A percentile compares a stretch with the other conserved stretches of the same genome.
phyloP scores from a whole-genome alignment of 2,888 invertebrate species.

The Molanna angustata region DNA sequence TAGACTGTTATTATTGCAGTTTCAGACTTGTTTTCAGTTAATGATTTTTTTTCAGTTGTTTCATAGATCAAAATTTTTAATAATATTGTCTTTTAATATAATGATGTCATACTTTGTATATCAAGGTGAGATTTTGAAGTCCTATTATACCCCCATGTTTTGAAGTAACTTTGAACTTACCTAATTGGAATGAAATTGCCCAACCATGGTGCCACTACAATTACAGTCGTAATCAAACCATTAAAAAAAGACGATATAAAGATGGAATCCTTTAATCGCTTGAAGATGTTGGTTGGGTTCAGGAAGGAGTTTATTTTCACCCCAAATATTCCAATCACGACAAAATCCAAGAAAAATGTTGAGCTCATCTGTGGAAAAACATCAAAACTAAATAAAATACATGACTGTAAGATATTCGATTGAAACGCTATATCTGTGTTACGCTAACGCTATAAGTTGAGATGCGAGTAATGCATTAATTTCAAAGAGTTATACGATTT shows the following conservation, averaged over 20 bases:
- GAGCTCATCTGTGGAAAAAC: slow-evolving; percentile 1
- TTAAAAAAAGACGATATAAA: neutral
- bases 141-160: neutral
- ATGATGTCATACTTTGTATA: neutral
- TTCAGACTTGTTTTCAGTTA: no score
- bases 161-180: neutral
- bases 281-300: neutral
- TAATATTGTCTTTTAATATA: no score
- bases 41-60: no score
- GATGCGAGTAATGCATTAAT: no score
- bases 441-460: no score
- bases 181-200: slow-evolving; percentile 1
- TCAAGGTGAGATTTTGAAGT: neutral
- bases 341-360: slow-evolving; percentile 6
- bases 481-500: no score
- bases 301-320: slow-evolving; percentile 2
- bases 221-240: neutral
- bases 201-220: slow-evolving; percentile 5
- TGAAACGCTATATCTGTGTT: no score
- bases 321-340: slow-evolving; percentile 6
- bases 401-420: no score
- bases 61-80: no score
- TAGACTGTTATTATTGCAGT: no score
- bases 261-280: neutral
- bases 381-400: neutral